Evolutionary conservation across 2,797 vertebrate genomes (phyloP).

Genomic region (Adrianichthys oophorus): DNA sequence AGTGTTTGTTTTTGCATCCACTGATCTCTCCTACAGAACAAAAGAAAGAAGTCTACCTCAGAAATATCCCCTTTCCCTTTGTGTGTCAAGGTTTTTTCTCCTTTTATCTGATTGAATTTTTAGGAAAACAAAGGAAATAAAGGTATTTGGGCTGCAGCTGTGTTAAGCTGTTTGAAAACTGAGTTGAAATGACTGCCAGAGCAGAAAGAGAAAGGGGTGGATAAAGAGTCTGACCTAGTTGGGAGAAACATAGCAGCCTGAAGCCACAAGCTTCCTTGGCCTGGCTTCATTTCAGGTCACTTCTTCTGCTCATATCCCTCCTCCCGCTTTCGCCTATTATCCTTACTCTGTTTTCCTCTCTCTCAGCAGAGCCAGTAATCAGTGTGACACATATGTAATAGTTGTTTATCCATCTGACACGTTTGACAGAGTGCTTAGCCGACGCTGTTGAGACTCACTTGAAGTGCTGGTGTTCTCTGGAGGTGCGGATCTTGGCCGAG

Average conservation of each 20-base stretch:
- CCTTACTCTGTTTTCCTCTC: conserved; percentile 19
- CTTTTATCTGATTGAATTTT: conserved; percentile 16
- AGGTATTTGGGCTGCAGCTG: conserved; percentile 27
- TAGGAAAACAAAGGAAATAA: conserved; percentile 29
- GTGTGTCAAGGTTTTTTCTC: conserved; percentile 4
- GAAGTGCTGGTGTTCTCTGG: conserved; percentile 93
- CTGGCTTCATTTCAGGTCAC: conserved; percentile 71
- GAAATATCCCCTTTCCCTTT: conserved; percentile 8
- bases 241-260: conserved; percentile 63
- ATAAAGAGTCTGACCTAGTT: conserved; percentile 74
- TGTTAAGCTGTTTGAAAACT: conserved; percentile 53
- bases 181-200: conserved; percentile 62
- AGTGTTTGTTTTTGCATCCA: conserved; percentile 28
- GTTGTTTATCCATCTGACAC: conserved; percentile 27
- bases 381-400: conserved; percentile 35
- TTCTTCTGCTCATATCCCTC: conserved; percentile 52
- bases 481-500: conserved; percentile 94
- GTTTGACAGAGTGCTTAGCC: conserved; percentile 15
- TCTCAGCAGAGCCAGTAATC: conserved; percentile 27
- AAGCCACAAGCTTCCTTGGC: conserved; percentile 67
- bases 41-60: background rate
- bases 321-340: conserved; percentile 35
- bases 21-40: conserved; percentile 16
- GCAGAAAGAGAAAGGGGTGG: conserved; percentile 33
- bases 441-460: conserved; percentile 81